phyloP scores from a whole-genome alignment of 2,113 vertebrate species.

The Trematocara stigmaticum region DNA sequence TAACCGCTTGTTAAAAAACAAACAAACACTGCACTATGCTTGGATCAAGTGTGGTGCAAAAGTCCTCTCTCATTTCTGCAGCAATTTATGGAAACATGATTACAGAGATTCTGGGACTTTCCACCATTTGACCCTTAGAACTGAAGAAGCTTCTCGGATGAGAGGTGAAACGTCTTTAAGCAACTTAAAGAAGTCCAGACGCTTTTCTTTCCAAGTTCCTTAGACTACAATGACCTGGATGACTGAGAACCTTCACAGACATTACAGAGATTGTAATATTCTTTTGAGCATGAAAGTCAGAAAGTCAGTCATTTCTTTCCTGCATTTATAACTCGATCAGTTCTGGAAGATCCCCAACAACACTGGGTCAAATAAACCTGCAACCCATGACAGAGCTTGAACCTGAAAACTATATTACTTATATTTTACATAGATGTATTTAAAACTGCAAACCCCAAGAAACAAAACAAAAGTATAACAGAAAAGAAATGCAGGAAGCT shows the following conservation, averaged over 20 bases:
- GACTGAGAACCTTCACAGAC: neutral
- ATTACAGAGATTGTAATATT: neutral
- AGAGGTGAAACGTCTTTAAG: neutral
- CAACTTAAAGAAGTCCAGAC: neutral
- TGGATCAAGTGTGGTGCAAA: neutral
- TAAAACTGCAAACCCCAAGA: neutral
- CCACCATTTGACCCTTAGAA: neutral
- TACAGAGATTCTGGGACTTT: neutral
- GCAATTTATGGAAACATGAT: neutral
- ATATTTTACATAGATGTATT: neutral
- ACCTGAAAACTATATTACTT: neutral
- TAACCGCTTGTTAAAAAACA: neutral
- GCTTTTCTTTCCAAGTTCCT: neutral
- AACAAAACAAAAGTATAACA: neutral
- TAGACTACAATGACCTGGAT: neutral
- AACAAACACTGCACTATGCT: neutral
- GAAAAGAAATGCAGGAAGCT: neutral
- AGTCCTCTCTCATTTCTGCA: neutral
- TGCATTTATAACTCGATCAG: neutral
- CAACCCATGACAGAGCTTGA: neutral
- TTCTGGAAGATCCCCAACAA: neutral
- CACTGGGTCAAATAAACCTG: fast-evolving
- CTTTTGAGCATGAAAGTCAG: neutral
- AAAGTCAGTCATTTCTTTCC: neutral
- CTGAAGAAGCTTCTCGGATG: neutral